phyloP scores from a whole-genome alignment of 1,140 invertebrate genomes.

The Drosophila melanogaster region DNA sequence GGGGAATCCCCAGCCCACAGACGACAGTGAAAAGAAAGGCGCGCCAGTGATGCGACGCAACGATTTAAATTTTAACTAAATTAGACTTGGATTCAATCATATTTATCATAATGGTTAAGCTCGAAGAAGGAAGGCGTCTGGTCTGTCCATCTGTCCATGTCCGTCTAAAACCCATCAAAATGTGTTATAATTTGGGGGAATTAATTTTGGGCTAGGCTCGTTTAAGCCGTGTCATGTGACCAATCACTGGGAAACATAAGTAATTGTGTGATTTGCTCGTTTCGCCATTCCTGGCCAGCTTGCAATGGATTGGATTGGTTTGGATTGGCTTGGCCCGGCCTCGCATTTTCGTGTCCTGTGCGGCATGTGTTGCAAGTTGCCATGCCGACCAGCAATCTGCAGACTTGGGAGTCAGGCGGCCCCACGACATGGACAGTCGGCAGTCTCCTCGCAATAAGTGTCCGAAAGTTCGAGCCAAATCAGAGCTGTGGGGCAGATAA shows the following conservation, averaged over 20 bases:
- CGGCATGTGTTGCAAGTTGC: constrained; percentile 48
- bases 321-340: constrained; percentile 3
- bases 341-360: constrained; percentile 48
- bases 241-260: constrained; percentile 28
- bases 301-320: constrained; percentile 10
- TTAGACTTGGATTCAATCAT: too few relatives aligned
- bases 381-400: constrained; percentile 54
- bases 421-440: constrained; percentile 6
- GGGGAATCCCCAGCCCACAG: neutral
- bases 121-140: neutral
- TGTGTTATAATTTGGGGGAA: constrained; percentile 26
- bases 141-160: too few relatives aligned
- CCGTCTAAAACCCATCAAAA: constrained; percentile 13
- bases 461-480: constrained; percentile 66
- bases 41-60: constrained; percentile 7
- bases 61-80: neutral
- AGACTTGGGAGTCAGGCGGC: constrained; percentile 46
- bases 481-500: constrained; percentile 72
- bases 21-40: constrained; percentile 12
- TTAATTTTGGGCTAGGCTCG: constrained; percentile 23
- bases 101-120: neutral
- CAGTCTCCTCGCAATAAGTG: constrained; percentile 58
- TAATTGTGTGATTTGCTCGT: constrained; percentile 40
- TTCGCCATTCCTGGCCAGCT: constrained; percentile 25
- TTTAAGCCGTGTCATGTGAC: constrained; percentile 21